Conservation (phyloP, 2,888 invertebrate species). For the Pristionchus exspectatus region DNA sequence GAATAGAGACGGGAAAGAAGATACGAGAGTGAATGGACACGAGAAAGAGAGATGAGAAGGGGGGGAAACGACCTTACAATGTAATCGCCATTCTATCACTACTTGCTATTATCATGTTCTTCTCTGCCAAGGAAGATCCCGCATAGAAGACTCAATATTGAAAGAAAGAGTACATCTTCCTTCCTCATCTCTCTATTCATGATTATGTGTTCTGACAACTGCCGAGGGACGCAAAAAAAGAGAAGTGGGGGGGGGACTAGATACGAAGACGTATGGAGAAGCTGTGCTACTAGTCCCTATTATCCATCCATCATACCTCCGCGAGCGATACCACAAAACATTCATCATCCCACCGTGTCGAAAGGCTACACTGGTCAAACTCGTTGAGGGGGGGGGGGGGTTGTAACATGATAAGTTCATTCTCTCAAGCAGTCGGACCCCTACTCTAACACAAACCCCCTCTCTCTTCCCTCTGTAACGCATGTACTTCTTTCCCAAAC, state of each 20-base stretch:
- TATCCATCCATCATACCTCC: background rate
- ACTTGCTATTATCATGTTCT: too few species aligned
- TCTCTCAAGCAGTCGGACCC: background rate
- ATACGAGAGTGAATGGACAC: too few species aligned
- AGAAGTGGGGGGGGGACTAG: background rate
- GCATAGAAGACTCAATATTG: too few species aligned
- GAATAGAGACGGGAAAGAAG: background rate
- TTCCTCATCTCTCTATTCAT: constrained; percentile 13
- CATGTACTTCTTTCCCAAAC: background rate
- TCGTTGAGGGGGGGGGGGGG: too few species aligned
- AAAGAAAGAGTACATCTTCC: background rate
- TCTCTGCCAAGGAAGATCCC: too few species aligned
- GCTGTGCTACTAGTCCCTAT: too few species aligned
- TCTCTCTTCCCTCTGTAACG: background rate
- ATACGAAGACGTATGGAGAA: too few species aligned
- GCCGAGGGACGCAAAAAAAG: background rate
- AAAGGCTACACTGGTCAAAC: too few species aligned
- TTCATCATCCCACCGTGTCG: background rate
- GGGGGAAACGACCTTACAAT: too few species aligned
- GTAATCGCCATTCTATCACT: too few species aligned
- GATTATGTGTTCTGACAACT: constrained; percentile 8
- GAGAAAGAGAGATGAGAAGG: too few species aligned
- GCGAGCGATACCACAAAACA: constrained; percentile 22
- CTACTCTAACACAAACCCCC: background rate
- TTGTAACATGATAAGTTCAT: too few species aligned